Evolutionary conservation across 2,888 invertebrate genomes (phyloP).

Genomic region (Aethes cnicana): DNA sequence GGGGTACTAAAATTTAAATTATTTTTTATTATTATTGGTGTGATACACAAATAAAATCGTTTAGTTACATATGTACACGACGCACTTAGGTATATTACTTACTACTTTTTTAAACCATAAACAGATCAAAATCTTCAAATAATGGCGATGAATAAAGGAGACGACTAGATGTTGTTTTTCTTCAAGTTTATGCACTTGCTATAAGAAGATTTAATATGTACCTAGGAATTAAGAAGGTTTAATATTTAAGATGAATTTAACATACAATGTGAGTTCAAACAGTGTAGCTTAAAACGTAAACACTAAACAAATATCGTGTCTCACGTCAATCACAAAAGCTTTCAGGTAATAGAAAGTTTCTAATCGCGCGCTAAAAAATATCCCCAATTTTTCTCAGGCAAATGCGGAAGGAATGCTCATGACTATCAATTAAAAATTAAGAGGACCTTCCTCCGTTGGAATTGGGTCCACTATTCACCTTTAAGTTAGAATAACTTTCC

Average conservation of each 20-base stretch:
- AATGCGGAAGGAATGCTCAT: conserved; percentile 31
- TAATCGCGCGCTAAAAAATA: conserved; percentile 18
- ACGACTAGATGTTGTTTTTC: too few relatives aligned
- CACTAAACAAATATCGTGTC: conserved; percentile 19
- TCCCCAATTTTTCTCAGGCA: conserved; percentile 15
- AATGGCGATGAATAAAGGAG: too few relatives aligned
- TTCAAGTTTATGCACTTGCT: too few relatives aligned
- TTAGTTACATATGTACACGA: too few relatives aligned
- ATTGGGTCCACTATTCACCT: conserved; percentile 42
- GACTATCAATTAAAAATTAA: conserved; percentile 54
- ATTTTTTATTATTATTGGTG: conserved; percentile 9
- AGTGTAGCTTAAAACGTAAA: conserved; percentile 9
- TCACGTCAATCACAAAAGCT: conserved; percentile 19
- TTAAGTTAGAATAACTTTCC: conserved; percentile 47
- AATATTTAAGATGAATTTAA: neutral
- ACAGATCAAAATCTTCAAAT: too few relatives aligned
- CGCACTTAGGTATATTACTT: too few relatives aligned
- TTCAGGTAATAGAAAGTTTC: conserved; percentile 3
- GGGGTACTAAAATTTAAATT: conserved; percentile 21
- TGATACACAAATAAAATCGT: too few relatives aligned
- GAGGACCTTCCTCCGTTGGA: conserved; percentile 29
- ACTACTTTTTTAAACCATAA: too few relatives aligned
- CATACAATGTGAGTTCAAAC: neutral
- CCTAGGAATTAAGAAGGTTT: neutral
- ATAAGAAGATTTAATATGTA: too few relatives aligned